Evolutionary conservation across 1,140 invertebrate species (phyloP).

Genomic region (Drosophila repleta): DNA sequence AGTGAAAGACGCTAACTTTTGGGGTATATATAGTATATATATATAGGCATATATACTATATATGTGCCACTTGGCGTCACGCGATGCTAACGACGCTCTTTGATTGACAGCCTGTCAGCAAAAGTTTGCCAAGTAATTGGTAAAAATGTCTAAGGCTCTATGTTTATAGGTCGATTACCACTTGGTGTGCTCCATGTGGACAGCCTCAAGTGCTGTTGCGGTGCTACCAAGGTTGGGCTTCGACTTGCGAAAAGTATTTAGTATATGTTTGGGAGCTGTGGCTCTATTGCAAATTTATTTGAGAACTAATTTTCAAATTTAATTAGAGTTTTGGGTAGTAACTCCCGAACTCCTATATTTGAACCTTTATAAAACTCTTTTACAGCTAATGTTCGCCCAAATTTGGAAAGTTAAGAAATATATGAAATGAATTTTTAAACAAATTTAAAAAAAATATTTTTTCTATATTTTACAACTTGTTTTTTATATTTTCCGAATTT

Average conservation of each 20-base stretch:
- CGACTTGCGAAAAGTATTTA: not conserved
- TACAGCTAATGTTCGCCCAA: too few species aligned
- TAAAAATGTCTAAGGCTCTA: constrained; percentile 31
- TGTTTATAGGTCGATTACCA: constrained; percentile 27
- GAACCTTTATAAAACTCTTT: too few species aligned
- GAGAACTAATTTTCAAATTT: too few species aligned
- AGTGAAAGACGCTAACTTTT: not conserved
- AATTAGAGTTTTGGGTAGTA: too few species aligned
- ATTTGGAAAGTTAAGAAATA: too few species aligned
- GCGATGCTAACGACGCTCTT: constrained; percentile 72
- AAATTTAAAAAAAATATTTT: too few species aligned
- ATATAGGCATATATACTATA: constrained; percentile 7
- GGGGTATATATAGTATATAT: not conserved
- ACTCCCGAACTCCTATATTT: too few species aligned
- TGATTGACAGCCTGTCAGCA: constrained; percentile 62
- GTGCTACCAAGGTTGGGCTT: constrained; percentile 20
- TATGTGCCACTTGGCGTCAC: constrained; percentile 47
- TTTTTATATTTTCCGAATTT: too few species aligned
- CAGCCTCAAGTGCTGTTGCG: constrained; percentile 32
- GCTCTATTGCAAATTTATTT: too few species aligned
- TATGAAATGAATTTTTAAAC: too few species aligned
- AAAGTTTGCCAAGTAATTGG: constrained; percentile 74
- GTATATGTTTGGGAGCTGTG: not conserved
- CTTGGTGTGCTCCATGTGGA: constrained; percentile 10
- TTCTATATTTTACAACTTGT: too few species aligned